Percentiles rank a stretch among this genome's conserved stretches.
Evolutionary conservation across 2,888 invertebrate species (phyloP).

Genomic region (Sminthurides aquaticus): DNA sequence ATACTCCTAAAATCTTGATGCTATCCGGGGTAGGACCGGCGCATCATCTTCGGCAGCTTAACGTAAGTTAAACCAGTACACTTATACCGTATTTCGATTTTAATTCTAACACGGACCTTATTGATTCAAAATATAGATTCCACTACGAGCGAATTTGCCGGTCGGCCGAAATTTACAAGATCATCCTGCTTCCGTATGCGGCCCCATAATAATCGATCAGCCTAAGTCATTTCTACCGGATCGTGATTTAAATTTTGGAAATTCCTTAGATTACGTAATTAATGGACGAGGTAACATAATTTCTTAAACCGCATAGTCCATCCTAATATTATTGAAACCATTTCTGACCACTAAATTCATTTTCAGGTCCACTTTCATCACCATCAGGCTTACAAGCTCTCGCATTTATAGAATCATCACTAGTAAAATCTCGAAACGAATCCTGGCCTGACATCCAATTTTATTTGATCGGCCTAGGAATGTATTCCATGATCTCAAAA

Average conservation of each 20-base stretch:
- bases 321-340: too few relatives aligned
- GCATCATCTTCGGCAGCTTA: constrained; percentile 20
- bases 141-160: constrained; percentile 27
- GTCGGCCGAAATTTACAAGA: constrained; percentile 38
- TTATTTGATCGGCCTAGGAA: constrained; percentile 21
- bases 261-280: constrained; percentile 31
- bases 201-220: constrained; percentile 31
- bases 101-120: constrained; percentile 9
- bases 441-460: constrained; percentile 39
- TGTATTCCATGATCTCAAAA: constrained; percentile 13
- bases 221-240: constrained; percentile 30
- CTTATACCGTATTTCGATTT: background rate
- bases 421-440: constrained; percentile 20
- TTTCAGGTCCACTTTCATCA: constrained; percentile 74
- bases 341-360: too few relatives aligned
- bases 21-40: constrained; percentile 30
- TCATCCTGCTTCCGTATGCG: constrained; percentile 25
- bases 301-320: too few relatives aligned
- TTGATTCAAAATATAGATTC: too few relatives aligned
- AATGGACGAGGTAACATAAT: too few relatives aligned
- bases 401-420: constrained; percentile 55
- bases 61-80: constrained; percentile 3
- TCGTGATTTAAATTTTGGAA: constrained; percentile 27
- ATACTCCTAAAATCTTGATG: constrained; percentile 66
- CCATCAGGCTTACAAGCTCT: too few relatives aligned